phyloP scores from a whole-genome alignment of 2,888 invertebrate genomes.

The Gastrophysa polygoni region DNA sequence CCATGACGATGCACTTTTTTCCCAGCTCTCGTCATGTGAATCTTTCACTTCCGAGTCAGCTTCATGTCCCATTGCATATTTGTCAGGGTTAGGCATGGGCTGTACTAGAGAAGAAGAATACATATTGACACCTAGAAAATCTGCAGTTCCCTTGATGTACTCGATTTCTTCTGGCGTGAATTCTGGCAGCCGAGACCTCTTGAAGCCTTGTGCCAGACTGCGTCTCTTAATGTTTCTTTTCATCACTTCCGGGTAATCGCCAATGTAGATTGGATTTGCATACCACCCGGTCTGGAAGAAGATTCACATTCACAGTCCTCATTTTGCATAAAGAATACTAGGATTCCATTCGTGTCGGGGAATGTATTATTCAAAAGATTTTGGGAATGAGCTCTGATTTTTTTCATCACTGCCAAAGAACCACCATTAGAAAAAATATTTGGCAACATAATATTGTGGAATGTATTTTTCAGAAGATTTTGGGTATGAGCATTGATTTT shows the following conservation, averaged over 20 bases:
- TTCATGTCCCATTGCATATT: constrained; percentile 10
- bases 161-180: constrained; percentile 66
- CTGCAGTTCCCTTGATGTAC: constrained; percentile 63
- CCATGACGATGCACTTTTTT: constrained; percentile 12
- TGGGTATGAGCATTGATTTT: too few relatives aligned
- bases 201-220: constrained; percentile 65
- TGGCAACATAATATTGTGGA: too few relatives aligned
- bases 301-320: neutral
- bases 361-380: too few relatives aligned
- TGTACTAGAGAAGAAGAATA: constrained; percentile 15
- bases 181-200: constrained; percentile 65
- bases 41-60: constrained; percentile 11
- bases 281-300: constrained; percentile 35
- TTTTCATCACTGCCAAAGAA: too few relatives aligned
- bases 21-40: constrained; percentile 12
- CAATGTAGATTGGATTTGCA: constrained; percentile 66
- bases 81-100: neutral
- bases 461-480: too few relatives aligned
- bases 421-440: too few relatives aligned
- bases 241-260: constrained; percentile 72
- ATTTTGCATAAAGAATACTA: too few relatives aligned
- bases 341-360: too few relatives aligned
- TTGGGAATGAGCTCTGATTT: too few relatives aligned
- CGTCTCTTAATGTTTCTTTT: constrained; percentile 64
- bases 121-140: constrained; percentile 27